Evolutionary conservation across 2,113 vertebrate species (phyloP), one percentile per base, ranked within the genome.

Genomic region (Aphelocoma coerulescens): DNA sequence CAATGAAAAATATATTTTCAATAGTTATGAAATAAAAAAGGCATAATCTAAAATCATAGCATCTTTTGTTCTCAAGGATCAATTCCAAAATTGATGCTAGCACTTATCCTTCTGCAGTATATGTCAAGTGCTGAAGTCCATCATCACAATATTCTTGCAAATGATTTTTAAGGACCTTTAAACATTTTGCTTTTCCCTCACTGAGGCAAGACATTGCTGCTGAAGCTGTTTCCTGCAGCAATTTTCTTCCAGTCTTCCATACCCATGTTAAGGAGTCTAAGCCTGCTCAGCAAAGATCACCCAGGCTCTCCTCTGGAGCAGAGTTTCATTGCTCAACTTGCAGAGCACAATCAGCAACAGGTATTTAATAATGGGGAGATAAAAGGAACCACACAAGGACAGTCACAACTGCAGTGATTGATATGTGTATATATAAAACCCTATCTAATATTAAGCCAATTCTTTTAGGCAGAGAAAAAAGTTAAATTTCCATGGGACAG

Each of bases 31-130:
- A 68, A 83, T 88, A 62, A 65, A 89, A 88, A 89, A 48, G n/a
- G 32, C 26, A 91, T 24, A 77, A 87, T 88, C 32, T 82, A 69
- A 89, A 94, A 88, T 63, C 22, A 62, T 81, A 87, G 84, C 41
- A 6, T 71, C 28, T 69, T 94, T 58, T 89, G 24, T 44, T 85
- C 52, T 28, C 57, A 71, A 84, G 57, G 61, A 81, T 49, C 26
- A 93, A 89, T 94, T 89, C n/a, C 72, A 85, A 78, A 91, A 91
- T 67, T 87, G 32, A 95, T 91, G 37, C 33, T 57, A 13, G 48
- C 92, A 84, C 27, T 93, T 93, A 87, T 68, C 39, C 22, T 88
- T 76, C 83, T 51, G 27, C 48, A 78, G 24, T 48, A 43, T 32
- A 46, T 21, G 23, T 44, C 19, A 86, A 71, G 22, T 71, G 48